These are phyloP conservation scores for Podarcis siculus DNA, from an alignment of 2,797 vertebrate species.

Conservation along the genomic window DNA sequence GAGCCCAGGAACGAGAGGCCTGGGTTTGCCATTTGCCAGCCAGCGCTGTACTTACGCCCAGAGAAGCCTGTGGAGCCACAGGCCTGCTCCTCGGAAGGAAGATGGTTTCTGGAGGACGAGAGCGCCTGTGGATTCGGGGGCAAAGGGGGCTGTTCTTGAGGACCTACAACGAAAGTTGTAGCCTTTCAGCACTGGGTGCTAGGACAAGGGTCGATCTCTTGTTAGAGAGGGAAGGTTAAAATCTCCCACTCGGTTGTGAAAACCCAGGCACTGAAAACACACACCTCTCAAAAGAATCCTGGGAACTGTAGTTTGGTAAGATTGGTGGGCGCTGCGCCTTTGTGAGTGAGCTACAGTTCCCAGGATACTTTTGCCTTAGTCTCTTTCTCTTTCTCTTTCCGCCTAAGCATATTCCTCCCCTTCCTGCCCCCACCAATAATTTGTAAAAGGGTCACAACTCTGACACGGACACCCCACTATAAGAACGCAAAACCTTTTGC, in stretches of 20 bases:
- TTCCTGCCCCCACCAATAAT: no score
- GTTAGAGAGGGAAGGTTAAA: no score
- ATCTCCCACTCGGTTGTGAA: background rate
- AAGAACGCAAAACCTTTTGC: background rate
- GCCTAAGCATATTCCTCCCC: background rate
- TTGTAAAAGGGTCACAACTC: background rate
- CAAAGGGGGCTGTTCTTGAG: background rate
- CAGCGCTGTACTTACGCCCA: background rate
- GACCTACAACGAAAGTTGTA: background rate
- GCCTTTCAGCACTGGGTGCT: background rate
- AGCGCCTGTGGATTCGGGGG: background rate
- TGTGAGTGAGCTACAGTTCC: no score
- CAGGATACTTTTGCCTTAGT: no score
- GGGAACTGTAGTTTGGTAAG: no score
- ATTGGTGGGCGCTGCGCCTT: no score
- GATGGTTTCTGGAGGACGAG: rapidly evolving
- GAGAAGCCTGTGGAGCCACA: background rate
- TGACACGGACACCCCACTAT: background rate
- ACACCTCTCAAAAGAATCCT: no score
- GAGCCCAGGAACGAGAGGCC: no score
- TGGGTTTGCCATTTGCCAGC: background rate
- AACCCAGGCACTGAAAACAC: background rate
- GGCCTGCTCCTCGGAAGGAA: background rate
- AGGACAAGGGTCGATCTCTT: rapidly evolving
- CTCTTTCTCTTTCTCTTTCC: background rate